phyloP scores from a whole-genome alignment of 2,113 vertebrate species.

The Catagonus wagneri region DNA sequence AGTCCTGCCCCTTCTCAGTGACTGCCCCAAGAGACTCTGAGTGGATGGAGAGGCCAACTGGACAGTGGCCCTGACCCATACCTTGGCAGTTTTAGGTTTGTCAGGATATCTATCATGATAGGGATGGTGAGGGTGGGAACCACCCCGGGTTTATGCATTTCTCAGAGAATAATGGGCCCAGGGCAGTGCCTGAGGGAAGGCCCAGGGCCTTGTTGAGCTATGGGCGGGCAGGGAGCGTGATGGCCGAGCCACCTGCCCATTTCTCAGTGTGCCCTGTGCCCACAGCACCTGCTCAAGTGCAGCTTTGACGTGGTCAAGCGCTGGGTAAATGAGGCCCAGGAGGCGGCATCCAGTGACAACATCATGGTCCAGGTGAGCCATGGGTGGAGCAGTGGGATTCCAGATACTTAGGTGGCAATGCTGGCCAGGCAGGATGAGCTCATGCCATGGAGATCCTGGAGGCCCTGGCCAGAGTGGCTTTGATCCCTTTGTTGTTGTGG shows the following conservation, averaged over 20 bases:
- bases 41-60: neutral
- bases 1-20: neutral
- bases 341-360: constrained; percentile 91
- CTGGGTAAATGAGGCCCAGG: constrained; percentile 92
- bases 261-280: neutral
- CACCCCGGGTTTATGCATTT: rapidly evolving
- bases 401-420: neutral
- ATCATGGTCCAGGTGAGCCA: constrained; percentile 91
- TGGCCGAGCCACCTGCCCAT: neutral
- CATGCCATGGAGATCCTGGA: neutral
- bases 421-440: neutral
- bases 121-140: neutral
- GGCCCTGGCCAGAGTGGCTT: neutral
- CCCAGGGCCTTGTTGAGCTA: no score
- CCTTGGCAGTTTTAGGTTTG: neutral
- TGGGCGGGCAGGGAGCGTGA: neutral
- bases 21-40: neutral
- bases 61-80: neutral
- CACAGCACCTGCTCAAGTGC: constrained; percentile 90
- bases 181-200: neutral
- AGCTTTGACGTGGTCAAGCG: constrained; percentile 92
- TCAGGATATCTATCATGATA: neutral
- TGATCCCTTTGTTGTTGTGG: neutral
- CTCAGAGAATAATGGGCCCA: neutral
- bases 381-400: rapidly evolving